Evolutionary conservation across 1,140 invertebrate species (phyloP), one percentile per base, ranked within the genome.

Genomic region (Brachionus calyciflorus): DNA sequence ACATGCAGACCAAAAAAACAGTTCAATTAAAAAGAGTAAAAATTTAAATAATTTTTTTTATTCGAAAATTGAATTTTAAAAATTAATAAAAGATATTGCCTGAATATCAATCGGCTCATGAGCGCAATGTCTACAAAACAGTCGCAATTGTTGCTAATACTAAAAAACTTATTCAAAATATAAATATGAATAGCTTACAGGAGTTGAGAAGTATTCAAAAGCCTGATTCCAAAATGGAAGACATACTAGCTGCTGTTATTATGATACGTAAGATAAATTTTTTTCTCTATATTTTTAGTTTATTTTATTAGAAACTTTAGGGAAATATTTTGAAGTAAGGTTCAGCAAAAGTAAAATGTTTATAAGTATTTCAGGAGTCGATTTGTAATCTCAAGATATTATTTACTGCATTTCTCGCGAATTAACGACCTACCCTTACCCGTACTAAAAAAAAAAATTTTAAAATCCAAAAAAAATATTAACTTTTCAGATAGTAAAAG

Each of bases 81-180:
- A 21, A 21, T 46, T 55, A 5, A 69, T 55, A 55, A n/a, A 33
- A 78, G 76, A 55, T 83, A 12, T 78, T 85, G 24, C 84, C 84
- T 19, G 83, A 85, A 78, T 85, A 84, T 76, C 83, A 85, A 70
- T 81, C 84, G 24, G 81, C 83, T 37, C 83, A 84, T 78, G 83
- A 85, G 77, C 78, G 83, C 44, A 83, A 83, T 55, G 82, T 84
- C 21, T 85, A 82, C 79, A 85, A 85, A 77, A 81, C 83, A 19
- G 83, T 84, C 12, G 82, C 83, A n/a, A 84, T 84, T 26, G 83
- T 83, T 6, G 81, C 81, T 14, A 81, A 85, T 79, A 84, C 84
- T 0, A 85, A 84, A 80, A 84, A 84, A 75, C 79, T 84, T 26
- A 81, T 85, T 24, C 80, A 84, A 77, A 81, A 80, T 26, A 83